Conservation (phyloP, 1,140 invertebrate species). For the Tenebrio molitor region DNA sequence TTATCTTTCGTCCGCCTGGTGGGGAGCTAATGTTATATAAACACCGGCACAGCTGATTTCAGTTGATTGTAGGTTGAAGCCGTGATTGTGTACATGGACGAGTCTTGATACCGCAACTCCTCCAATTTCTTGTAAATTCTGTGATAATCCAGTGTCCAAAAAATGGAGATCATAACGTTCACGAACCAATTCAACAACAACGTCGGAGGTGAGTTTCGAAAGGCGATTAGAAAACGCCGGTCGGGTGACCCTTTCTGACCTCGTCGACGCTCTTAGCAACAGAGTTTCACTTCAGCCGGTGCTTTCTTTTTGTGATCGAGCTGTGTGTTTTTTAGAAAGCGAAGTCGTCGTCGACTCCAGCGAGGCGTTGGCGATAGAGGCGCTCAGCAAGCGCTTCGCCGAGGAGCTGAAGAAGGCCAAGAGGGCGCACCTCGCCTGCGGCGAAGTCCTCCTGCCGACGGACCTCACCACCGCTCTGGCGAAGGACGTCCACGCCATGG, state of each 20-base stretch:
- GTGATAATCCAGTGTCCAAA: background rate
- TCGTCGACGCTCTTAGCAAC: slow-evolving; percentile 40
- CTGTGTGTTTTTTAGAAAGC: slow-evolving; percentile 48
- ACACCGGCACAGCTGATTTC: slow-evolving; percentile 40
- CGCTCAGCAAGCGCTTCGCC: slow-evolving; percentile 79
- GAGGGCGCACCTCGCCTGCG: slow-evolving; percentile 80
- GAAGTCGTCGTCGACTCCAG: slow-evolving; percentile 54
- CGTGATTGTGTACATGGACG: background rate
- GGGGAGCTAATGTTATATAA: slow-evolving; percentile 37
- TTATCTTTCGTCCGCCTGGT: slow-evolving; percentile 16
- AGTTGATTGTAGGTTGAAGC: slow-evolving; percentile 25
- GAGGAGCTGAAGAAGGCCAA: slow-evolving; percentile 82
- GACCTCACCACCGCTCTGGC: slow-evolving; percentile 82
- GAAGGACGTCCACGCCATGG: slow-evolving; percentile 80
- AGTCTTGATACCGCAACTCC: too few relatives aligned
- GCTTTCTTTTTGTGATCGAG: slow-evolving; percentile 20
- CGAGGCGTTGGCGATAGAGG: slow-evolving; percentile 65
- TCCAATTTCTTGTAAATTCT: too few relatives aligned
- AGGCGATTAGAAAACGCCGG: too few relatives aligned
- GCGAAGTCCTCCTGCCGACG: slow-evolving; percentile 84
- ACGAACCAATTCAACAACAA: slow-evolving; percentile 41
- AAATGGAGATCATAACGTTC: slow-evolving; percentile 27
- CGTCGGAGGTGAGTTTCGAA: slow-evolving; percentile 38
- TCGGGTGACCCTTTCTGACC: slow-evolving; percentile 33
- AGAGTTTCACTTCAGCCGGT: slow-evolving; percentile 39